A percentile compares a stretch with the other conserved stretches of the same genome.
Conservation (phyloP, 2,888 invertebrate species). For the Rhaphigaster nebulosa region DNA sequence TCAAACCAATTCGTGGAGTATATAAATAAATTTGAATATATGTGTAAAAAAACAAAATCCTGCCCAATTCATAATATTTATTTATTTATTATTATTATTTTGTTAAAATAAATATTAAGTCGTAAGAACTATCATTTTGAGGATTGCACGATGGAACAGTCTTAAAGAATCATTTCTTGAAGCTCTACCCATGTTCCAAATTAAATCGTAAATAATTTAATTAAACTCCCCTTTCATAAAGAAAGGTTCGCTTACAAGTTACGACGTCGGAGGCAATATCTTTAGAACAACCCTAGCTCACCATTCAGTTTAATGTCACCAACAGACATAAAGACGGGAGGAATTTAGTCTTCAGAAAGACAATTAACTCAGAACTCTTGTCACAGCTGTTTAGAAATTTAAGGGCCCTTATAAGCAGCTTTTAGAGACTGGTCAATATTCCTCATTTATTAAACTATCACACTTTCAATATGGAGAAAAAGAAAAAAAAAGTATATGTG, state of each 20-base stretch:
- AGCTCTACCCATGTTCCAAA: background rate
- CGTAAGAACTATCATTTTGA: background rate
- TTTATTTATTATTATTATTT: background rate
- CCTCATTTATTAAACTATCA: background rate
- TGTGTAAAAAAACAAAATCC: too few species aligned
- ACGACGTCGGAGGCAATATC: background rate
- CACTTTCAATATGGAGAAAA: background rate
- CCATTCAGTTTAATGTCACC: background rate
- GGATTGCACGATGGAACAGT: background rate
- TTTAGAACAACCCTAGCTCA: background rate
- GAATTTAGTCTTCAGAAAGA: background rate
- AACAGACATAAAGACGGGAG: background rate
- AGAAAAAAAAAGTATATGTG: background rate
- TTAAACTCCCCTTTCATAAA: background rate
- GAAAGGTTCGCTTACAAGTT: conserved; percentile 3
- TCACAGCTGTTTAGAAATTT: background rate
- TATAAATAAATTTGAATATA: too few species aligned
- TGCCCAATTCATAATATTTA: too few species aligned
- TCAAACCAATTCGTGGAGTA: too few species aligned
- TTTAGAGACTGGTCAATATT: background rate
- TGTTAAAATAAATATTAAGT: background rate
- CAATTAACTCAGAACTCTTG: background rate
- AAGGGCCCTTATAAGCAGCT: background rate
- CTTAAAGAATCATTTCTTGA: background rate
- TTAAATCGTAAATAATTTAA: background rate